Evolutionary conservation across 2,113 vertebrate species (phyloP), one percentile per base, ranked within the genome.

Genomic region (Daphoenositta chrysoptera): DNA sequence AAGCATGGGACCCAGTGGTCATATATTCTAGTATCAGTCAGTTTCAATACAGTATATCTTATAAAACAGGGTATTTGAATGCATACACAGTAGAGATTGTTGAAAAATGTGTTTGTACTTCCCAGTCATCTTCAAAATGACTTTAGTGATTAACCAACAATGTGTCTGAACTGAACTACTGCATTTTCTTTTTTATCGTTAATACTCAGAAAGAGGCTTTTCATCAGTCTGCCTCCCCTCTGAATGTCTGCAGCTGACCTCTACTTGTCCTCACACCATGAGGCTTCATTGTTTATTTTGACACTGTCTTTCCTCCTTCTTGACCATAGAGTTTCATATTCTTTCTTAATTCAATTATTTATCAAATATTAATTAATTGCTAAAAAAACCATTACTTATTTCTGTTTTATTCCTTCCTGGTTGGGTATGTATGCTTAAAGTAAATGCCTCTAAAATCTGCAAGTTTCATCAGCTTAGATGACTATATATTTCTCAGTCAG

Each of bases 31-130:
- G 47, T 84, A 95, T 96, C 91, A 92, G 80, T 83, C 90, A 94
- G 47, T 88, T 96, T 89, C 92, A 88, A 73, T 47, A 88, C 60
- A 66, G 24, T 96, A 48, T 88, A 79, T 95, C 90, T 94, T 92
- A 79, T 86, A 95, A 96, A 97, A 70, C 35, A 96, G 88, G 78
- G 26, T 89, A 82, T 97, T 97, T 97, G 95, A 96, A 96, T 97
- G 83, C 90, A 96, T 93, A 56, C 56, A 61, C 45, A 35, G 90
- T 80, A 94, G 39, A 66, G n/a, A 90, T 48, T 48, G 48, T 50
- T 96, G 96, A 96, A 92, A 94, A 96, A 96, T 96, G 54, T 85
- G 76, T 73, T 87, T 90, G 39, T 60, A 91, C 64, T 94, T 93
- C 64, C 88, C 71, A 79, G 94, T 84, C 78, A 71, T 96, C 94